Evolutionary conservation across 2,888 invertebrate species (phyloP).

Genomic region (Nomada goodeniana): DNA sequence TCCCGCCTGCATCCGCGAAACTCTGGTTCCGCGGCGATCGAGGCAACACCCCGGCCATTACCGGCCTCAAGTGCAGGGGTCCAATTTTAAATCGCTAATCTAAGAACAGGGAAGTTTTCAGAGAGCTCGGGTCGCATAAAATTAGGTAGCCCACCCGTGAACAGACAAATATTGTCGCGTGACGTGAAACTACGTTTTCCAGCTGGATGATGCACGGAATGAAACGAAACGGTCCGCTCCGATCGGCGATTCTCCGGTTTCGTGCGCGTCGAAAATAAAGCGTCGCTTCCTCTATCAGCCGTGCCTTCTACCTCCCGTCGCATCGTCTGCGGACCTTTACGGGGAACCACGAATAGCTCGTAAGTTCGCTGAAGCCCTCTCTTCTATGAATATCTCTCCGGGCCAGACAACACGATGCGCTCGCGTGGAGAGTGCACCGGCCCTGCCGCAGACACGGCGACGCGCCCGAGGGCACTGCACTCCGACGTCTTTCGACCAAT

Average conservation of each 20-base stretch:
- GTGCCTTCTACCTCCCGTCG: conserved; percentile 40
- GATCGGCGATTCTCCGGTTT: conserved; percentile 66
- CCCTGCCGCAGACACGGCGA: conserved; percentile 60
- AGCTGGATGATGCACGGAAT: neutral
- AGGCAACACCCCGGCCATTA: neutral
- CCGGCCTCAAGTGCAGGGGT: too few species aligned
- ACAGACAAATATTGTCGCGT: too few species aligned
- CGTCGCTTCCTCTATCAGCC: conserved; percentile 66
- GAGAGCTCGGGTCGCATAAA: neutral
- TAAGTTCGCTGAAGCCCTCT: conserved; percentile 78
- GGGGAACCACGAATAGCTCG: conserved; percentile 82
- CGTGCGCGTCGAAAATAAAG: conserved; percentile 70
- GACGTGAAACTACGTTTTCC: too few species aligned
- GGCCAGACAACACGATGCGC: conserved; percentile 63
- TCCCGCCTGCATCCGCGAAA: neutral
- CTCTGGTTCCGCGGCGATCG: neutral
- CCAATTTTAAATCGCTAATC: too few species aligned
- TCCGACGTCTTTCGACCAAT: conserved; percentile 57
- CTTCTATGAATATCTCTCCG: conserved; percentile 82
- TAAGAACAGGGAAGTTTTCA: too few species aligned
- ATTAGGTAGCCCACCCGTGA: neutral
- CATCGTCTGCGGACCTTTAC: conserved; percentile 72
- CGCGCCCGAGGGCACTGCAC: conserved; percentile 77
- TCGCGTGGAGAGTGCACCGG: conserved; percentile 44
- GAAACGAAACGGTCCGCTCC: conserved; percentile 29